phyloP scores from a whole-genome alignment of 2,113 vertebrate species.

The Lasiurus borealis region DNA sequence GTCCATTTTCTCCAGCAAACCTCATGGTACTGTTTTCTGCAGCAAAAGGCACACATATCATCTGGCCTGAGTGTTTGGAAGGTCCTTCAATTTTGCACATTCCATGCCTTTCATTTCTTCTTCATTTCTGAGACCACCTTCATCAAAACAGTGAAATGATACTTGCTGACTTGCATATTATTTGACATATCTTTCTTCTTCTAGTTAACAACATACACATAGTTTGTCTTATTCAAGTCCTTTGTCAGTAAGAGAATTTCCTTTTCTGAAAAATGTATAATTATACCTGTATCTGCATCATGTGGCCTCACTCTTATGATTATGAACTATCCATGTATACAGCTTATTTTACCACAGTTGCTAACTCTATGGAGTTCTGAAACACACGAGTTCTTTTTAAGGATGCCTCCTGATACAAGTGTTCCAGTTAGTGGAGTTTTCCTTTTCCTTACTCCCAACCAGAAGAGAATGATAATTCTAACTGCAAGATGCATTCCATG shows the following conservation, averaged over 20 bases:
- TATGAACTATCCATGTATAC: not conserved
- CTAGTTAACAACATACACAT: not conserved
- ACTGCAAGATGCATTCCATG: not conserved
- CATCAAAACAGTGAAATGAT: not conserved
- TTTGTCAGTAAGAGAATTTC: not conserved
- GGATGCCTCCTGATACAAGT: not conserved
- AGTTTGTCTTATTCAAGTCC: not conserved
- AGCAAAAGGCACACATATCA: not conserved
- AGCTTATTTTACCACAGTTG: not conserved
- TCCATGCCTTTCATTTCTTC: not conserved
- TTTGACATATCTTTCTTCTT: not conserved
- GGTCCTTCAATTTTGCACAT: not conserved
- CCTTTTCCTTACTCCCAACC: not conserved
- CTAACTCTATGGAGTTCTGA: not conserved
- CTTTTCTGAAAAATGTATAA: not conserved
- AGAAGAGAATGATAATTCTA: conserved; percentile 32
- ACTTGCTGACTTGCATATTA: not conserved
- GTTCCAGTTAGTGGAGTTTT: not conserved
- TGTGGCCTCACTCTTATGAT: not conserved
- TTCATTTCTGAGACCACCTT: not conserved
- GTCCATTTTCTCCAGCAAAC: not conserved
- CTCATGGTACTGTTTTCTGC: not conserved
- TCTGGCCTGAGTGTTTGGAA: not conserved
- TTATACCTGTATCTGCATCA: not conserved
- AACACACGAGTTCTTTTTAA: conserved; percentile 25